A percentile compares a stretch with the other conserved stretches of the same genome.
Evolutionary conservation across 2,888 invertebrate species (phyloP).

Genomic region (Podabrus alpinus): DNA sequence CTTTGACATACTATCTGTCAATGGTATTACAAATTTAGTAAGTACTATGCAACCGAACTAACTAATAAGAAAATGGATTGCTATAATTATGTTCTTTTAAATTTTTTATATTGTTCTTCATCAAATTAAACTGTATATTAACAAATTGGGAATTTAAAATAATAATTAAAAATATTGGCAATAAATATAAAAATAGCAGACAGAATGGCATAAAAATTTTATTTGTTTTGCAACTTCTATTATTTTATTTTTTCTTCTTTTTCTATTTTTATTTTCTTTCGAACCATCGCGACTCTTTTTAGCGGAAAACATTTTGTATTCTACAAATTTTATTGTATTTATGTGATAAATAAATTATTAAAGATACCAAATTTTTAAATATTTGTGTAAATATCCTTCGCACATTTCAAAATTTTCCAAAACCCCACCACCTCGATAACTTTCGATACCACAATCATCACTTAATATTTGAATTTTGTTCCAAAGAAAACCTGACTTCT

Average conservation of each 20-base stretch:
- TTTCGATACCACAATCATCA: neutral
- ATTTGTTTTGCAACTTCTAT: too few species aligned
- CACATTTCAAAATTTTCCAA: neutral
- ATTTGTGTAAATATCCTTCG: neutral
- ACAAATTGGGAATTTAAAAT: too few species aligned
- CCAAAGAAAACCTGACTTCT: neutral
- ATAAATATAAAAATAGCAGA: too few species aligned
- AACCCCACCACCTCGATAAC: neutral
- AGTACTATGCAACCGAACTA: neutral
- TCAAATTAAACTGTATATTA: too few species aligned
- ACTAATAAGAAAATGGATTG: neutral
- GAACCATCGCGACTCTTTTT: neutral
- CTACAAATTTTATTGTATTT: too few species aligned
- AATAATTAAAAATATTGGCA: too few species aligned
- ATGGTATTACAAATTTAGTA: neutral
- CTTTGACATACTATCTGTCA: neutral
- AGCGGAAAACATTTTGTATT: neutral
- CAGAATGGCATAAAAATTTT: too few species aligned
- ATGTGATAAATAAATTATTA: too few species aligned
- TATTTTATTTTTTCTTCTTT: too few species aligned
- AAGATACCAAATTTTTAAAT: neutral
- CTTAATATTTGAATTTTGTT: neutral
- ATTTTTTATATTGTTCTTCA: too few species aligned
- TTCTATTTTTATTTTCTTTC: neutral
- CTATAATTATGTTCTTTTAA: too few species aligned